Percentiles rank a stretch among this genome's conserved stretches.
Conservation (phyloP, 2,797 vertebrate genomes). For the Galagoides demidoff region DNA sequence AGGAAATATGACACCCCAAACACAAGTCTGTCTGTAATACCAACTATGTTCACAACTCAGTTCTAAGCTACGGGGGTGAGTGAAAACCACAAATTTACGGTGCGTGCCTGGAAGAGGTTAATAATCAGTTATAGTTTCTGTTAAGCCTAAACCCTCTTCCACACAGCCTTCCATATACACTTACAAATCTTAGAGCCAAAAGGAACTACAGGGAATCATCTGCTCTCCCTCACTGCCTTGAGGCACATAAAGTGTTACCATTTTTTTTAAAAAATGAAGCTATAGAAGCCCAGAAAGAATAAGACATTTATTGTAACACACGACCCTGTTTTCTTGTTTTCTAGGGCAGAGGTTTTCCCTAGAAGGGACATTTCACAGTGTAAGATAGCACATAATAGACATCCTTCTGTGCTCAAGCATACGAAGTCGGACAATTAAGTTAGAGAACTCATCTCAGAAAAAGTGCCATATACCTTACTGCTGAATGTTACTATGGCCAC, state of each 20-base stretch:
- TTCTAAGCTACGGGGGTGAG: not conserved
- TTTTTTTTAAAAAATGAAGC: not conserved
- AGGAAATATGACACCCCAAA: not conserved
- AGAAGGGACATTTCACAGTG: not conserved
- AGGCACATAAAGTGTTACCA: not conserved
- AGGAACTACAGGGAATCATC: not conserved
- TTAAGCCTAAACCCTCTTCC: not conserved
- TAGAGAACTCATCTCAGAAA: too few relatives aligned
- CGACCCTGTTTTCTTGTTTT: not conserved
- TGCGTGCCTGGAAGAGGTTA: not conserved
- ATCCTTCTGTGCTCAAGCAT: not conserved
- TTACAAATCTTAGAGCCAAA: not conserved
- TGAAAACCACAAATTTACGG: not conserved
- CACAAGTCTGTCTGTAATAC: not conserved
- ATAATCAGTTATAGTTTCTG: not conserved
- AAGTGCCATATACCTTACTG: too few relatives aligned
- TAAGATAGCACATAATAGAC: slow-evolving; percentile 17
- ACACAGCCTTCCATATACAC: not conserved
- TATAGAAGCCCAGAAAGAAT: not conserved
- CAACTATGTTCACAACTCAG: not conserved
- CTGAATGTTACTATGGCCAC: too few relatives aligned
- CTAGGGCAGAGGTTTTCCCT: not conserved
- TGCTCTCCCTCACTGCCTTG: not conserved
- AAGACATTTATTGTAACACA: not conserved
- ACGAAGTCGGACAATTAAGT: too few relatives aligned